Evolutionary conservation across 2,888 invertebrate genomes (phyloP).

Genomic region (Physocephala rufipes): DNA sequence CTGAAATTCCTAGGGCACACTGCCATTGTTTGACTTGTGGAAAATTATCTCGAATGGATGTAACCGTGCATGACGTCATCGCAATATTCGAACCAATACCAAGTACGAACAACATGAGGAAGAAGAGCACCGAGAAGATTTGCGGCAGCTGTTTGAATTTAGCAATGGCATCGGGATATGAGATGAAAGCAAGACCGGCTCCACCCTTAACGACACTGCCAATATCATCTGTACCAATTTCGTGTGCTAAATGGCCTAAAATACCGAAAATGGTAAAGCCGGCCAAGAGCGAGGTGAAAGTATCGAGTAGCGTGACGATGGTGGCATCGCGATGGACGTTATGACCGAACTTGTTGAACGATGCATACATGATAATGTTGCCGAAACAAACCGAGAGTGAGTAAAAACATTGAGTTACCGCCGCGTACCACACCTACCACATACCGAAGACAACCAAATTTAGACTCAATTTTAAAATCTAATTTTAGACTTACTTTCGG

Average conservation of each 20-base stretch:
- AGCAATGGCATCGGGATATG: slow-evolving; percentile 70
- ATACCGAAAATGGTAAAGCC: slow-evolving; percentile 71
- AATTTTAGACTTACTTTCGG: slow-evolving; percentile 63
- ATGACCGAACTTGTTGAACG: slow-evolving; percentile 71
- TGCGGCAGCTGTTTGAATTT: slow-evolving; percentile 69
- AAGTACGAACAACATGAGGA: slow-evolving; percentile 69
- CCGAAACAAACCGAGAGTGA: slow-evolving; percentile 73
- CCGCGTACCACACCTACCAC: slow-evolving; percentile 71
- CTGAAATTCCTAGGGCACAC: slow-evolving; percentile 67
- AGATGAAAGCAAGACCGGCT: slow-evolving; percentile 69
- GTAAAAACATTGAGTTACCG: slow-evolving; percentile 74
- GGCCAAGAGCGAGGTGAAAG: slow-evolving; percentile 69
- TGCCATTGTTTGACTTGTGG: slow-evolving; percentile 67
- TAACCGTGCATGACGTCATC: slow-evolving; percentile 67
- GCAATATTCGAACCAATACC: slow-evolving; percentile 69
- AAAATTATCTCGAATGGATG: slow-evolving; percentile 67
- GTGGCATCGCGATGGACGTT: slow-evolving; percentile 71
- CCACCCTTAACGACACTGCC: slow-evolving; percentile 68
- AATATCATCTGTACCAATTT: slow-evolving; percentile 67
- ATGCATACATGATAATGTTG: slow-evolving; percentile 72
- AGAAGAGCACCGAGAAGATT: slow-evolving; percentile 70
- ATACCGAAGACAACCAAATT: slow-evolving; percentile 27
- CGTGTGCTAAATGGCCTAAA: slow-evolving; percentile 69
- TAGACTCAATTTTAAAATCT: background rate
- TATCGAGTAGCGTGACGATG: slow-evolving; percentile 69